Conservation (phyloP, 2,797 vertebrate genomes). For the Chelmon rostratus region DNA sequence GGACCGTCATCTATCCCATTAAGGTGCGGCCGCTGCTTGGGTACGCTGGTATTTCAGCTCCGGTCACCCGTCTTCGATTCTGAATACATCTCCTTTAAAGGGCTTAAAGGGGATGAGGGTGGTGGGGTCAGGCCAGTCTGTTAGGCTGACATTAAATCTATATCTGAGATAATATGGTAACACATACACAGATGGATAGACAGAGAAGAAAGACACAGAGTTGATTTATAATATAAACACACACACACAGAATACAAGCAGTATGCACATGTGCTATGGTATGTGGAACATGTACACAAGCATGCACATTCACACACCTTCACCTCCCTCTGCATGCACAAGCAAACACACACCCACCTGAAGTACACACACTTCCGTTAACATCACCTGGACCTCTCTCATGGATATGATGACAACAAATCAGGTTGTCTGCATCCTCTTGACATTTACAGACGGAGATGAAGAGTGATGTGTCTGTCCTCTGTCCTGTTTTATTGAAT, state of each 20-base stretch:
- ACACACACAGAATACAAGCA: conserved; percentile 1
- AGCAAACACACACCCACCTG: not conserved
- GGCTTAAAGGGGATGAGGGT: conserved; percentile 70
- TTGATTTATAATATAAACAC: not conserved
- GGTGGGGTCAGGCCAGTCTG: conserved; percentile 76
- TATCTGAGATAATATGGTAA: conserved; percentile 79
- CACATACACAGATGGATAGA: conserved; percentile 61
- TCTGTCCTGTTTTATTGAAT: conserved; percentile 56
- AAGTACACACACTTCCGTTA: conserved; percentile 51
- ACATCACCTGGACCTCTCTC: conserved; percentile 65
- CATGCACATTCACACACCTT: not conserved
- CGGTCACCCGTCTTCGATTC: conserved; percentile 80
- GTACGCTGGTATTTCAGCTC: conserved; percentile 82
- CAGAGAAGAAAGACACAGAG: conserved; percentile 15
- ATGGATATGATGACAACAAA: conserved; percentile 74
- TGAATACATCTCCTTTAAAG: conserved; percentile 86
- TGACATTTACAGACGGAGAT: conserved; percentile 77
- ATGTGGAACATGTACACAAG: not conserved
- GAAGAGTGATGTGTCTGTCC: conserved; percentile 73
- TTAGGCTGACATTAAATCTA: conserved; percentile 85
- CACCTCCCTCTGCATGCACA: not conserved
- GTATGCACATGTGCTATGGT: not conserved
- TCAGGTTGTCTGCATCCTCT: conserved; percentile 74
- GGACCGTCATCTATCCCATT: conserved; percentile 95
- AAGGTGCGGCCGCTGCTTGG: conserved; percentile 70